Base-by-base conservation (phyloP, 2,888 invertebrate genomes). In the Rotaria sp. region DNA sequence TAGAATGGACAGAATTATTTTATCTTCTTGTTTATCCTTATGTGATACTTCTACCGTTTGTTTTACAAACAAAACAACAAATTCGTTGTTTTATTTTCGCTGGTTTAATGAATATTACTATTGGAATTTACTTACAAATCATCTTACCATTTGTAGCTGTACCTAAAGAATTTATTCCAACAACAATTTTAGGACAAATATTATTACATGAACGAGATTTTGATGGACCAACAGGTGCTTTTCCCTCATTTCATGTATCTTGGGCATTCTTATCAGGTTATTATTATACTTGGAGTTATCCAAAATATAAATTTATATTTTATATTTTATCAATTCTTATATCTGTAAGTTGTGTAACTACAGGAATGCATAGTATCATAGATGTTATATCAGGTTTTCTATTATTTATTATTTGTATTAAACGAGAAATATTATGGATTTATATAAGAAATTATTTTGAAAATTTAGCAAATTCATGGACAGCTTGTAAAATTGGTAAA, bases 11-110 rank as follows among this genome's bases (percentile, higher is more conserved):
- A 67, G 67, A 67, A 35, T 67, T 67, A 18, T 67, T 67, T 35
- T 67, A 67, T 67, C 67, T 67, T 67, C 5, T 35, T 2, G 35
- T 38, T 35, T 67, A 67, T 67, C 67, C 67, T 5, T 67, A 18
- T 67, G 35, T 38, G 5, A 7, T 21, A 35, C 21, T 67, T 21
- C 18, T 67, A 8, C 67, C 67, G 2, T 67, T 35, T 2, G 1
- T 67, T 67, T 67, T 67, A 35, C 18, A 67, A 67, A 67, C 67
- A 38, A 67, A 67, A 67, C 67, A 67, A 67, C 67, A 67, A 30
- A 35, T 35, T 67, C 67, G 67, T 67, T 67, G 21, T 18, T 67
- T 67, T 67, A 38, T 67, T 21, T 30, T 67, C 38, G 35, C 11
- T 35, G 35, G 67, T 21, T 67, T 67, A 13, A 35, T 67, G 21